A percentile compares a stretch with the other conserved stretches of the same genome.
phyloP scores from a whole-genome alignment of 1,140 invertebrate genomes.

The Zaprionus kolodkinae region DNA sequence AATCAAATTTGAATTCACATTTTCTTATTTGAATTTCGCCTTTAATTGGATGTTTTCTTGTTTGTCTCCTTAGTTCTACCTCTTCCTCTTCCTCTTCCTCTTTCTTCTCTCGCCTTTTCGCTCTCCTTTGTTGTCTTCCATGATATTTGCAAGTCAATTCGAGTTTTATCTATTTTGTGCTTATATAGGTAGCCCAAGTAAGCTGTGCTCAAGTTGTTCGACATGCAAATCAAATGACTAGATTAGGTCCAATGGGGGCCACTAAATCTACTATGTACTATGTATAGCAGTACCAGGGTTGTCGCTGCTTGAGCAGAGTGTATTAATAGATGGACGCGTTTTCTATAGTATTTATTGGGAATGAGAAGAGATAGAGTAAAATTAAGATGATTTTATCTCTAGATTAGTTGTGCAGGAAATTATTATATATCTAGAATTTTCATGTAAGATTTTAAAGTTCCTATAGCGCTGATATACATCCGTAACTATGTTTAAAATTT shows the following conservation, averaged over 20 bases:
- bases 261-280: conserved; percentile 8
- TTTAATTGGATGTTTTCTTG: conserved; percentile 76
- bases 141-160: conserved; percentile 80
- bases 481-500: too few species aligned
- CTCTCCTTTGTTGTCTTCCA: background rate
- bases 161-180: conserved; percentile 76
- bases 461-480: too few species aligned
- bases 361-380: too few species aligned
- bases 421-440: too few species aligned
- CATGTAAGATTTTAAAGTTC: too few species aligned
- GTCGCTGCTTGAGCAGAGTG: background rate
- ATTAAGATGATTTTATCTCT: too few species aligned
- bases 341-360: too few species aligned
- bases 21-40: conserved; percentile 72
- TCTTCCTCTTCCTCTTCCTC: conserved; percentile 14
- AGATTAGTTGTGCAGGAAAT: too few species aligned
- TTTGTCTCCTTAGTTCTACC: conserved; percentile 6
- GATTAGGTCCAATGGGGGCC: conserved; percentile 51
- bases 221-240: conserved; percentile 70
- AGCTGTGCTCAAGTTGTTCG: conserved; percentile 70
- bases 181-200: conserved; percentile 47
- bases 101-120: too few species aligned
- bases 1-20: conserved; percentile 82
- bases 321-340: background rate
- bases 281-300: conserved; percentile 8